phyloP scores from a whole-genome alignment of 2,113 vertebrate genomes.

The Dipodomys spectabilis region DNA sequence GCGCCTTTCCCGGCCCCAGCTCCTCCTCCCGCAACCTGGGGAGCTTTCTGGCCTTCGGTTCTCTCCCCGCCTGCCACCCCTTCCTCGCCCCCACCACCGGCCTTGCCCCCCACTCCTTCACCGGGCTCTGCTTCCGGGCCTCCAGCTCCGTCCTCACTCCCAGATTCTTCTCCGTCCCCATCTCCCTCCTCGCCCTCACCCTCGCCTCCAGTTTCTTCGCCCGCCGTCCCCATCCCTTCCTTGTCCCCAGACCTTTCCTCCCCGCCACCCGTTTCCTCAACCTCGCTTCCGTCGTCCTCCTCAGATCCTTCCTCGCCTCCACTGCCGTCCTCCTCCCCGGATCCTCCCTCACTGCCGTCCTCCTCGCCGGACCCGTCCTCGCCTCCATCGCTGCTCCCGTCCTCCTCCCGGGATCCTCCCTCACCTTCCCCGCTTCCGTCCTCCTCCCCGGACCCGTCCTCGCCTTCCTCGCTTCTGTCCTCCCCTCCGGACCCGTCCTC shows the following conservation, averaged over 20 bases:
- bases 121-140: no score
- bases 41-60: not conserved
- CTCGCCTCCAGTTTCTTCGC: no score
- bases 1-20: not conserved
- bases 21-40: not conserved
- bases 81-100: not conserved
- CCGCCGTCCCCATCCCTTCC: not conserved
- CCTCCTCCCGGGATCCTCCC: not conserved
- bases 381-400: not conserved
- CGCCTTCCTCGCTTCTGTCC: no score
- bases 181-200: no score
- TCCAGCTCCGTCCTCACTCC: no score
- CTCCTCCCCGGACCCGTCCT: no score
- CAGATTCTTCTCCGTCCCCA: no score
- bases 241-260: accelerated
- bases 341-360: not conserved
- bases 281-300: not conserved
- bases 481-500: no score
- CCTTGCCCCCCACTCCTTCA: accelerated
- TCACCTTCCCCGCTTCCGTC: not conserved
- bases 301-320: not conserved
- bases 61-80: not conserved
- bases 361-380: not conserved
- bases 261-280: accelerated
- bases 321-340: not conserved